Percentiles rank a stretch among this genome's conserved stretches.
phyloP scores from a whole-genome alignment of 2,797 vertebrate species.

The Pagetopsis macropterus region DNA sequence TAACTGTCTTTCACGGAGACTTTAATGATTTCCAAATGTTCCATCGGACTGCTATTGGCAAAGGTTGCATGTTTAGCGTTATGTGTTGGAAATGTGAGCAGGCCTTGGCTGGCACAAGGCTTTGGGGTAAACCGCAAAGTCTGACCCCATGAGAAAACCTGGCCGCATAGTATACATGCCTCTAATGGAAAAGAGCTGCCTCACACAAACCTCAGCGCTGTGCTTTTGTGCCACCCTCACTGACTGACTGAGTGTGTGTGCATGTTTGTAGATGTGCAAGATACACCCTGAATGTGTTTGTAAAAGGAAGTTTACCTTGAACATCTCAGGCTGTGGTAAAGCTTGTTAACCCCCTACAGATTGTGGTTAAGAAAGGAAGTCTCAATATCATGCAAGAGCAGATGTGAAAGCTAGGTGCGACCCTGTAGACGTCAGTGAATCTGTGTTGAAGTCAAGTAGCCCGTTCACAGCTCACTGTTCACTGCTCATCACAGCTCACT shows the following conservation, averaged over 20 bases:
- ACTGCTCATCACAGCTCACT: constrained; percentile 27
- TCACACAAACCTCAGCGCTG: constrained; percentile 20
- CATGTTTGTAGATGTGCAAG: constrained; percentile 13
- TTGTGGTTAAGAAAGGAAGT: constrained; percentile 28
- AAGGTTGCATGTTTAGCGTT: constrained; percentile 48
- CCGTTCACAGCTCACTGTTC: constrained; percentile 14
- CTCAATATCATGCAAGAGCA: constrained; percentile 10
- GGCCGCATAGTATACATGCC: constrained; percentile 14
- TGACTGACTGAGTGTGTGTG: constrained; percentile 4
- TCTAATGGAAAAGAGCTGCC: constrained; percentile 48
- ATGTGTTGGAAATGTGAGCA: constrained; percentile 68
- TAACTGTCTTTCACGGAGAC: constrained; percentile 61
- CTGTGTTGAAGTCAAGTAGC: constrained; percentile 19
- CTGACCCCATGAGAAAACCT: constrained; percentile 34
- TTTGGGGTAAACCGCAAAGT: constrained; percentile 40
- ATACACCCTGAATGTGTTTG: constrained; percentile 22
- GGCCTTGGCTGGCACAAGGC: constrained; percentile 53
- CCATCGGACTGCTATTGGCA: constrained; percentile 70
- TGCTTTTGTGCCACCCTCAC: constrained; percentile 12
- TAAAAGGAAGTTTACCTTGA: constrained; percentile 12
- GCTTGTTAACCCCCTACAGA: constrained; percentile 32
- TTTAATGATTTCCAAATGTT: constrained; percentile 82
- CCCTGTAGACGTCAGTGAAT: constrained; percentile 11
- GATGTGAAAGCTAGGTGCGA: neutral
- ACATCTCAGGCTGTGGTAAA: constrained; percentile 16